Base-by-base conservation (phyloP, 2,797 vertebrate genomes). In the Denticeps clupeoides region DNA sequence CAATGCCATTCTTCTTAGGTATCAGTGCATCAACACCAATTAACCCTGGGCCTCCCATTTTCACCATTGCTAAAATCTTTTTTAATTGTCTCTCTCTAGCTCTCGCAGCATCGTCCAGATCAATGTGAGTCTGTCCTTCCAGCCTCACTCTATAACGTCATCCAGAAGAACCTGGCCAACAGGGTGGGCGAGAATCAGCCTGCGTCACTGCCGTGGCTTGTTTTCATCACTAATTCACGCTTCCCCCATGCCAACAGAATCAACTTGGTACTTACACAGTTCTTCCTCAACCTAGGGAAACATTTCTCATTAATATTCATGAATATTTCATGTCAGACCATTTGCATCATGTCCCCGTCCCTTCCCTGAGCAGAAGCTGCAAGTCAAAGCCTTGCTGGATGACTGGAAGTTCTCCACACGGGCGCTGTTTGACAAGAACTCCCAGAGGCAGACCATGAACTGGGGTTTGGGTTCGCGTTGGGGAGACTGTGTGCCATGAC, bases 101-200 rank as follows among this genome's bases (percentile, higher is more conserved):
- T 91, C 90, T 29, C 79, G 77, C 18, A 86, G 84, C 59, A 89
- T 93, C 1, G 85, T 95, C 23, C 82, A 78, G 64, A 75, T 95
- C 67, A 79, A 82, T 7, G 76, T 83, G 4, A 85, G 81, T 1
- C 59, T 93, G 63, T 72, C 72, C 25, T 87, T 90, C 69, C 82
- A 72, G 50, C 90, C 90, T 0, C 64, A 86, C 3, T 82, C 85
- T 57, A 86, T 95, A 93, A 89, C 3, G 85, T 95, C 56, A 87
- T 93, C 33, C 88, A 85, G 69, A 89, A 83, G 68, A 85, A 87
- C 56, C 95, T n/a, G n/a, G 91, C 64, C 79, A 73, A 51, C 70
- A 82, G 4, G 82, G 81, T 0, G 73, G 79, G 59, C 74, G 89
- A 49, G 88, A 91, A 11, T 89, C 88, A 0, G 79, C 82, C 22